Evolutionary conservation across 1,140 invertebrate species (phyloP), one percentile per base, ranked within the genome.

Genomic region (Myzus persicae): DNA sequence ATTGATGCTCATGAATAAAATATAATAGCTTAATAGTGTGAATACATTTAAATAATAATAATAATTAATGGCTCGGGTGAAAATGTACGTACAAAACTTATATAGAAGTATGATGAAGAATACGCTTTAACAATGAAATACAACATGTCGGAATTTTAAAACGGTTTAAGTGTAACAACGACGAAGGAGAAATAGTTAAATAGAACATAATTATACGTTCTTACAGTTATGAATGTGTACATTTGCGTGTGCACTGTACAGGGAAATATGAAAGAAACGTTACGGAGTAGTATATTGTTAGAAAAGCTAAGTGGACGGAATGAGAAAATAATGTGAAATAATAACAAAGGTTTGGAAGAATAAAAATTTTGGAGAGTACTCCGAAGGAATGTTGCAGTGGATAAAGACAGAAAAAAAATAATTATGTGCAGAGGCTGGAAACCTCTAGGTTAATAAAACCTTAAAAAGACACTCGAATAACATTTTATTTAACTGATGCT

Each of bases 391-490:
- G 44, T 22, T 48, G 8, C 42, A 46, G n/a, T 38, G 31, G 46
- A 48, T 48, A 89, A 48, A 36, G 87, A 51, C 87, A 22, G 31
- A 88, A 51, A 51, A n/a, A 44, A 51, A 89, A 89, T 51, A 89
- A 89, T 89, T 89, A 89, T 38, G 87, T 36, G 46, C 87, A 36
- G n/a, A 89, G 44, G n/a, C 36, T 24, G 44, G n/a, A 48, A 89
- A 89, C 87, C 20, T 89, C 46, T 89, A 89, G 46, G 87, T 89
- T 89, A 51, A 89, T 89, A 89, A 89, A 38, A 31, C n/a, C 85
- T 48, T 48, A 88, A 89, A 44, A 51, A 89, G 44, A 89, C 87
- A 51, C 46, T 51, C 44, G 46, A 38, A 89, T 89, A 89, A 51
- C 20, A 89, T 48, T 89, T 48, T 89, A 51, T 89, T 89, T 89